Conservation (phyloP, 1,140 invertebrate species). For the Drosophila micromelanica region DNA sequence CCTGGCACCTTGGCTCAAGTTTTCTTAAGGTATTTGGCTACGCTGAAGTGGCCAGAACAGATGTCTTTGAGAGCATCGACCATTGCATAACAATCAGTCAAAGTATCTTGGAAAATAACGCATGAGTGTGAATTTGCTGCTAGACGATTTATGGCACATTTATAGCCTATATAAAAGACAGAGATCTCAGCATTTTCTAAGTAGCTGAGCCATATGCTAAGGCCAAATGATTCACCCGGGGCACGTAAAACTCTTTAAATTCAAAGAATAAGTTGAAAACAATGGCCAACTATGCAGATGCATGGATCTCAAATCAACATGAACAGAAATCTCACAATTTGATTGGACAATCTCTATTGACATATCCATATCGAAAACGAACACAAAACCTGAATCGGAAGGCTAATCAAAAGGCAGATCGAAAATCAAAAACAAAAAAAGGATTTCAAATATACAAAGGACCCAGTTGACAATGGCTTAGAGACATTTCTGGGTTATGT, state of each 20-base stretch:
- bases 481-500: conserved; percentile 62
- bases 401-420: conserved; percentile 46
- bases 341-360: conserved; percentile 44
- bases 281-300: conserved; percentile 53
- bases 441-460: conserved; percentile 36
- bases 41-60: conserved; percentile 61
- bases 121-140: conserved; percentile 60
- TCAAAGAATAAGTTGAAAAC: conserved; percentile 20
- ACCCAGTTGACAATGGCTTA: conserved; percentile 12
- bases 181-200: conserved; percentile 11
- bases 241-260: conserved; percentile 40
- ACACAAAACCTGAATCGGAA: conserved; percentile 28
- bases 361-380: conserved; percentile 44
- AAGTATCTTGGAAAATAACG: conserved; percentile 49
- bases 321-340: conserved; percentile 33
- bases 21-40: conserved; percentile 61
- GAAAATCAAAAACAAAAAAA: conserved; percentile 31
- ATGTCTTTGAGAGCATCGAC: conserved; percentile 40
- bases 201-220: conserved; percentile 35
- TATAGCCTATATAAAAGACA: conserved; percentile 43
- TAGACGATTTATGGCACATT: conserved; percentile 55
- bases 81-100: conserved; percentile 59
- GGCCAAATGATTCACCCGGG: conserved; percentile 54
- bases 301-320: conserved; percentile 12
- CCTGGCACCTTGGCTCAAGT: conserved; percentile 31